A percentile compares a stretch with the other conserved stretches of the same genome.
These are phyloP conservation scores for Hirtodrosophila histrioides DNA, from an alignment of 2,888 invertebrate species.

Conservation along the genomic window DNA sequence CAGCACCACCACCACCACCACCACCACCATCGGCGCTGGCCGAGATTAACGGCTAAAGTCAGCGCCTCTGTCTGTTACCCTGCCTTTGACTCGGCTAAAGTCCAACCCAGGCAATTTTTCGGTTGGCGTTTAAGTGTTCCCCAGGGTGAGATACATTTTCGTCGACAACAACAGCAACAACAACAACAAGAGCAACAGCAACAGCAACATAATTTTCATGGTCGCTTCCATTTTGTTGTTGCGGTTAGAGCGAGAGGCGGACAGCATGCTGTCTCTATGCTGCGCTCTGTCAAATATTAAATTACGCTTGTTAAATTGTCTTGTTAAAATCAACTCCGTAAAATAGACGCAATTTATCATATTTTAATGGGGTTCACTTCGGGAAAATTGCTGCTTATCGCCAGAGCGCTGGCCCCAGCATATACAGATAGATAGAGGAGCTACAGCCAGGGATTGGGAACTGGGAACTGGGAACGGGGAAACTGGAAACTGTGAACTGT, in stretches of 20 bases:
- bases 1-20: conserved; percentile 10
- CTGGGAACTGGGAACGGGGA: background rate
- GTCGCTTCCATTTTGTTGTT: conserved; percentile 74
- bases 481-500: conserved; percentile 1
- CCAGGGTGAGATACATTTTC: conserved; percentile 83
- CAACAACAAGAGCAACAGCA: conserved; percentile 22
- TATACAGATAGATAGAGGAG: conserved; percentile 44
- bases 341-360: conserved; percentile 82
- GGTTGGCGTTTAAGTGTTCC: conserved; percentile 82
- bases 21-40: conserved; percentile 23
- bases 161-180: conserved; percentile 62
- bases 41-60: conserved; percentile 76
- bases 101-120: conserved; percentile 70
- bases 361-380: conserved; percentile 80
- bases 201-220: conserved; percentile 74
- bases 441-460: conserved; percentile 26
- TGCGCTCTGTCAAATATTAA: conserved; percentile 81
- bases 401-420: conserved; percentile 39
- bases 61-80: conserved; percentile 47
- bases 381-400: conserved; percentile 71
- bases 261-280: conserved; percentile 33
- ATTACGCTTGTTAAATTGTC: conserved; percentile 84
- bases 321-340: conserved; percentile 81
- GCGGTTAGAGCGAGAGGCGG: conserved; percentile 60
- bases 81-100: conserved; percentile 10